Percentiles rank a stretch among this genome's conserved stretches.
phyloP scores from a whole-genome alignment of 2,113 vertebrate species.

The Erpornis zantholeuca region DNA sequence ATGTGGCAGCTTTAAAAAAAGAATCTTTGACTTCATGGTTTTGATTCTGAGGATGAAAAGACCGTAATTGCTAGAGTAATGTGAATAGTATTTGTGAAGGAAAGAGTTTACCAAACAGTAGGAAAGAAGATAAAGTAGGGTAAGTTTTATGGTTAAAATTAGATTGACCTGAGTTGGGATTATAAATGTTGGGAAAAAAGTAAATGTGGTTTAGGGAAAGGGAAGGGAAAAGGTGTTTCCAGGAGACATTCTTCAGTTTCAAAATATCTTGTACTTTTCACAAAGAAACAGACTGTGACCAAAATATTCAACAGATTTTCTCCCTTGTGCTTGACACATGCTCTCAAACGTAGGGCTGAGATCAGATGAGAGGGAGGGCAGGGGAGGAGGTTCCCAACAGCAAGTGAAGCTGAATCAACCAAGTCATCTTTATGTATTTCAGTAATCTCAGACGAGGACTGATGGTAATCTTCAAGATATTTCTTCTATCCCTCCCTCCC shows the following conservation, averaged over 20 bases:
- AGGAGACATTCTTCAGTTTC: neutral
- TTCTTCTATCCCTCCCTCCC: neutral
- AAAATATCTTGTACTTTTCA: neutral
- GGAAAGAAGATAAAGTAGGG: neutral
- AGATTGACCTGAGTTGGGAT: neutral
- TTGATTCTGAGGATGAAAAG: neutral
- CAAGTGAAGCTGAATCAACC: neutral
- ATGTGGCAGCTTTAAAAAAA: neutral
- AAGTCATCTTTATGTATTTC: conserved; percentile 30
- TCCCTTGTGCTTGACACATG: neutral
- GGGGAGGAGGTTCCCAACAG: neutral
- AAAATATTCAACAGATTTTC: conserved; percentile 1
- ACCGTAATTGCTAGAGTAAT: neutral
- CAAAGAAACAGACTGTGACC: neutral
- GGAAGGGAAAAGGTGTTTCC: neutral
- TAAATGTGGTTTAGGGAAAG: neutral
- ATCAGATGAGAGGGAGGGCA: neutral
- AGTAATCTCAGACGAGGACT: neutral
- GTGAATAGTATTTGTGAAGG: neutral
- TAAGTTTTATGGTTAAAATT: conserved; percentile 1
- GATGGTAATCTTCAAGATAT: neutral
- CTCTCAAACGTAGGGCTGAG: neutral
- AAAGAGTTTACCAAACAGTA: neutral
- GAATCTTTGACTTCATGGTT: neutral
- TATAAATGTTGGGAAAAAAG: neutral